A percentile compares a stretch with the other conserved stretches of the same genome.
phyloP scores from a whole-genome alignment of 1,140 invertebrate species.

The Dryas iulia region DNA sequence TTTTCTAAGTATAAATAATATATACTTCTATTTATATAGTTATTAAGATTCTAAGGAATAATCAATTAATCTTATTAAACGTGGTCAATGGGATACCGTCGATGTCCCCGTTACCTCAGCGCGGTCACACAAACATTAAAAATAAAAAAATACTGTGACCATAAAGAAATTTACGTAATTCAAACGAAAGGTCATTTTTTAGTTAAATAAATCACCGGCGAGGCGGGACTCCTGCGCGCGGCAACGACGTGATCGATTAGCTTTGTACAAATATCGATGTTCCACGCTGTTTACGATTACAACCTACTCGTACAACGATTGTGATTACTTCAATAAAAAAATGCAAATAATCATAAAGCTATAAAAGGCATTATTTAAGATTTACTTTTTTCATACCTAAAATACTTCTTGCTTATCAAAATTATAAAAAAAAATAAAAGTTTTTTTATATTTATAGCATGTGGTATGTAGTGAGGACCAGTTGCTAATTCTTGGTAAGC shows the following conservation, averaged over 20 bases:
- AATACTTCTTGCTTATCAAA: not conserved
- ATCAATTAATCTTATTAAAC: not conserved
- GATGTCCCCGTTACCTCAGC: not conserved
- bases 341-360: not conserved
- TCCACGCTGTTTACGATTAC: constrained; percentile 26
- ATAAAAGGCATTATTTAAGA: not conserved
- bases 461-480: too few relatives aligned
- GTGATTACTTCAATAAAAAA: not conserved
- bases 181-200: constrained; percentile 34
- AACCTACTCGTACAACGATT: constrained; percentile 8
- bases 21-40: not conserved
- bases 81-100: not conserved
- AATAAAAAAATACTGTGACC: constrained; percentile 6
- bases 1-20: too few relatives aligned
- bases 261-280: constrained; percentile 22
- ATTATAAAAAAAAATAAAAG: not conserved
- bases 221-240: constrained; percentile 12
- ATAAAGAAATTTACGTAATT: constrained; percentile 23
- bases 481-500: not conserved
- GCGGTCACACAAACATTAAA: not conserved
- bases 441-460: not conserved
- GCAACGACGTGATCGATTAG: constrained; percentile 41
- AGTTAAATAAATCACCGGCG: constrained; percentile 30
- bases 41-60: not conserved
- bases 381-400: not conserved